Evolutionary conservation across 2,888 invertebrate species (phyloP).

Genomic region (Agapetus fuscipes): DNA sequence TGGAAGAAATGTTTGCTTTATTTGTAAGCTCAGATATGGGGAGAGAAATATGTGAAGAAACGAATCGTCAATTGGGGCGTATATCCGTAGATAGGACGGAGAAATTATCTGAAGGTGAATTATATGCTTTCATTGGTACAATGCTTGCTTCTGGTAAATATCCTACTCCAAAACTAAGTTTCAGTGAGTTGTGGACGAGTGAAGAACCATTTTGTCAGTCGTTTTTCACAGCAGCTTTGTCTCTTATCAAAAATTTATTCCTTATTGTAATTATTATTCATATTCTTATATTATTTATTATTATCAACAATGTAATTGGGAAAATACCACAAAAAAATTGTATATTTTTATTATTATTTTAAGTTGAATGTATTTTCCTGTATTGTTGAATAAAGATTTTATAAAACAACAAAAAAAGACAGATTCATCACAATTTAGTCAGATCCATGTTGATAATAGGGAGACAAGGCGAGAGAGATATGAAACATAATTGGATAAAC

Average conservation of each 20-base stretch:
- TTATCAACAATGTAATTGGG: too few species aligned
- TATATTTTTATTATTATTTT: too few species aligned
- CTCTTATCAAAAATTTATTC: too few species aligned
- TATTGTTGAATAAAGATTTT: too few species aligned
- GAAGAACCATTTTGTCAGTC: constrained; percentile 11
- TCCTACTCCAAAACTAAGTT: constrained; percentile 8
- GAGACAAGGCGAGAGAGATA: constrained; percentile 8
- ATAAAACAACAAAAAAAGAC: too few species aligned
- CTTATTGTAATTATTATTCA: too few species aligned
- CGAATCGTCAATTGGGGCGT: constrained; percentile 5
- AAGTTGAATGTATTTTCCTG: too few species aligned
- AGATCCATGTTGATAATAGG: constrained; percentile 9
- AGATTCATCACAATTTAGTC: constrained; percentile 10
- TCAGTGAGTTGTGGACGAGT: constrained; percentile 11
- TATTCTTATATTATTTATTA: too few species aligned
- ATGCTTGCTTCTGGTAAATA: constrained; percentile 10
- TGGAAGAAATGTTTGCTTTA: constrained; percentile 9
- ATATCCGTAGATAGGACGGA: constrained; percentile 1
- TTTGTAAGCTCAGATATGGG: constrained; percentile 10
- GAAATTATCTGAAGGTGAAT: constrained; percentile 6
- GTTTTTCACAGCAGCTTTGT: constrained; percentile 12
- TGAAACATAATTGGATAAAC: constrained; percentile 8
- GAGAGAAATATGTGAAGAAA: constrained; percentile 9
- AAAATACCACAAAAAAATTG: too few species aligned
- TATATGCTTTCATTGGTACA: constrained; percentile 12